A percentile compares a stretch with the other conserved stretches of the same genome.
Evolutionary conservation across 2,113 vertebrate species (phyloP).

Genomic region (Ammodramus savannarum): DNA sequence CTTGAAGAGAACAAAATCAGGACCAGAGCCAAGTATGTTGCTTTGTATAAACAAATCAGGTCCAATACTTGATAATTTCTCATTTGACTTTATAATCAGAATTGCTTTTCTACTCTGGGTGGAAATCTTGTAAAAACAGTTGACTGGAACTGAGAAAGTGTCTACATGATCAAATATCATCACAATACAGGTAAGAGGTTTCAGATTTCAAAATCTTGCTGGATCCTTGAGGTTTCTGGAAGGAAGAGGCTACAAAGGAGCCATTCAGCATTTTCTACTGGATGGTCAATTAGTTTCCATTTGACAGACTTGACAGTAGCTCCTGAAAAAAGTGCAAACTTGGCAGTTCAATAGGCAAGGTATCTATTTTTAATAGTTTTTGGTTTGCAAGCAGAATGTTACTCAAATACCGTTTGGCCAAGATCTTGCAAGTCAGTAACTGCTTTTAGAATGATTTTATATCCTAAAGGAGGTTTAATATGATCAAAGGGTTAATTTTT

Average conservation of each 20-base stretch:
- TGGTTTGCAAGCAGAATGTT: background rate
- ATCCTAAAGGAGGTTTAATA: background rate
- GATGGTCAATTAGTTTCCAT: background rate
- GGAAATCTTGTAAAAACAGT: background rate
- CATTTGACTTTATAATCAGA: background rate
- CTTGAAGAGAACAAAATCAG: background rate
- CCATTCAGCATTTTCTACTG: background rate
- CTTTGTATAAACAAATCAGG: background rate
- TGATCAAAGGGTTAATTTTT: background rate
- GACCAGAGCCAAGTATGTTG: background rate
- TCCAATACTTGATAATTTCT: background rate
- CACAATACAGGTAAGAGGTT: background rate
- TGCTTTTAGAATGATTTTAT: background rate
- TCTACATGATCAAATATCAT: background rate
- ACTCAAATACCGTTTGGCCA: background rate
- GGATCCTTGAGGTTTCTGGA: background rate
- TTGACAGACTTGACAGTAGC: slow-evolving; percentile 2
- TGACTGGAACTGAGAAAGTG: background rate
- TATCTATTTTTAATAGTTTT: slow-evolving; percentile 44
- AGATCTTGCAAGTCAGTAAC: background rate
- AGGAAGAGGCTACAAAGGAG: background rate
- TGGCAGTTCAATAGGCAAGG: background rate
- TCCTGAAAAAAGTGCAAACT: slow-evolving; percentile 9
- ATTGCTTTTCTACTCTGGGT: background rate
- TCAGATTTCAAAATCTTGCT: background rate